Conservation (phyloP, 1,140 invertebrate genomes). For the Antheraea pernyi region DNA sequence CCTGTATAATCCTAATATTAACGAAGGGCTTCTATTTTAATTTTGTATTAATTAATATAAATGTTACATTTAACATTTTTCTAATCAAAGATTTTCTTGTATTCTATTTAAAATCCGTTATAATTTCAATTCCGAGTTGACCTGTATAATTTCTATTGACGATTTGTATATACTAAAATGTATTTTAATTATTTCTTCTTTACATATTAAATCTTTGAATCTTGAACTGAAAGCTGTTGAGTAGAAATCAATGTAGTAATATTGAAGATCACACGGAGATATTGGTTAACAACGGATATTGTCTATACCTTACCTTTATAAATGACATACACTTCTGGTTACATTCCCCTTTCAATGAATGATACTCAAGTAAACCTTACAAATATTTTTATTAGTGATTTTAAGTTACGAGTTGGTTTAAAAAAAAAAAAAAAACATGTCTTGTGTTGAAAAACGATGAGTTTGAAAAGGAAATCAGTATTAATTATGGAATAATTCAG, state of each 20-base stretch:
- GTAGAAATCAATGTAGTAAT: background rate
- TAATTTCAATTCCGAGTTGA: background rate
- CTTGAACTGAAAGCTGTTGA: background rate
- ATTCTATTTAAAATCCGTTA: background rate
- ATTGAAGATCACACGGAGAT: background rate
- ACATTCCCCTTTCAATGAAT: background rate
- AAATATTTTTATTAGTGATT: background rate
- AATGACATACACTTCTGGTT: background rate
- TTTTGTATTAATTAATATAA: background rate
- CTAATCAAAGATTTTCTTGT: background rate
- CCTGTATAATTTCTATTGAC: background rate
- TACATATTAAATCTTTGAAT: background rate
- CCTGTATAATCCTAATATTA: background rate
- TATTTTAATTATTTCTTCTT: background rate
- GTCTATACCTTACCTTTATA: background rate
- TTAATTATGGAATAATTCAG: slow-evolving; percentile 12
- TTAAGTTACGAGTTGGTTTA: background rate
- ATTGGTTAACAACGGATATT: background rate
- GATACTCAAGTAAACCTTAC: background rate
- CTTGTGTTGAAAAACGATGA: background rate
- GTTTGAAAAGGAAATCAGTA: slow-evolving; percentile 12
- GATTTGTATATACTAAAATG: background rate
- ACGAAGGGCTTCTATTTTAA: background rate
- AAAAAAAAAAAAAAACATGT: background rate
- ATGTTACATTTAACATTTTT: background rate